Conservation (phyloP, 1,140 invertebrate genomes). For the Nilaparvata lugens region DNA sequence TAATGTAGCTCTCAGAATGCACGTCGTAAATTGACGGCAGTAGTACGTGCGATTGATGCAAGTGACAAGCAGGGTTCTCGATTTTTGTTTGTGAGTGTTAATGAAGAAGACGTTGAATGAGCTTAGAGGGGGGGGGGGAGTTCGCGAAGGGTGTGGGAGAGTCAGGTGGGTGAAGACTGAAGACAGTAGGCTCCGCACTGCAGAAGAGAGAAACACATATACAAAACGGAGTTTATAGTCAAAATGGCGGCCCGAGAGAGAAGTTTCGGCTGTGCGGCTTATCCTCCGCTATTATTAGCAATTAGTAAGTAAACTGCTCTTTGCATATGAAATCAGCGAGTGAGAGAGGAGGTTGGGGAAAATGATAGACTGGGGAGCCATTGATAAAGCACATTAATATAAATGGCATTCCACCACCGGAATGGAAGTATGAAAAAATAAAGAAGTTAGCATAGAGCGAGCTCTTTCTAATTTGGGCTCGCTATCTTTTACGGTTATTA, state of each 20-base stretch:
- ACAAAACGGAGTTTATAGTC: constrained; percentile 11
- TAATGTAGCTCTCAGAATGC: no score
- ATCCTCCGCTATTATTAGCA: constrained; percentile 25
- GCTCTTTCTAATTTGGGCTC: constrained; percentile 26
- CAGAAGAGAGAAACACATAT: constrained; percentile 5
- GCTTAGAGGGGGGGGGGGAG: no score
- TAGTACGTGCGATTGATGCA: no score
- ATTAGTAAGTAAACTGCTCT: constrained; percentile 27
- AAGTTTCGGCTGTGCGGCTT: constrained; percentile 9
- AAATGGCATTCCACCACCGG: constrained; percentile 27
- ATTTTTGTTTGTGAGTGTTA: no score
- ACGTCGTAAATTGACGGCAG: no score
- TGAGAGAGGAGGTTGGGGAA: constrained; percentile 12
- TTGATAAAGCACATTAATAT: constrained; percentile 33
- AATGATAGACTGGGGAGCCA: constrained; percentile 31
- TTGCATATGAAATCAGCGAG: constrained; percentile 25
- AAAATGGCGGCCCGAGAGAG: constrained; percentile 3
- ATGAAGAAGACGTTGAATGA: no score
- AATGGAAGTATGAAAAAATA: constrained; percentile 33
- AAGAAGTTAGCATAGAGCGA: constrained; percentile 25
- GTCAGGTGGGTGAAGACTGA: no score
- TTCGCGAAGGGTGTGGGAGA: no score
- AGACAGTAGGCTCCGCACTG: neutral
- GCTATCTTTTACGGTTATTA: constrained; percentile 30
- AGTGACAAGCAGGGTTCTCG: no score